Conservation (phyloP, 2,888 invertebrate genomes). For the Neoascia interrupta region DNA sequence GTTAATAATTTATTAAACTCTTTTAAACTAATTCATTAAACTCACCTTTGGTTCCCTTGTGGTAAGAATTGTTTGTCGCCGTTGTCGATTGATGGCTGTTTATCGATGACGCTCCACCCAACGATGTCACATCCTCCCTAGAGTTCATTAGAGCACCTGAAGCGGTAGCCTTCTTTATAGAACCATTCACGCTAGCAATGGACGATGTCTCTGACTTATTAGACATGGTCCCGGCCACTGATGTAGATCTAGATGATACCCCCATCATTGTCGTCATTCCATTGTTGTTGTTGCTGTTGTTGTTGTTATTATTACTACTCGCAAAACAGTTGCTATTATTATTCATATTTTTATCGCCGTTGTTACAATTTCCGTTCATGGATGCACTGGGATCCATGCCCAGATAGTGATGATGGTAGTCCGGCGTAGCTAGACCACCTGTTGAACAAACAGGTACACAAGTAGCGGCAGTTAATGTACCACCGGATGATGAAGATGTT, state of each 20-base stretch:
- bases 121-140: slow-evolving; percentile 76
- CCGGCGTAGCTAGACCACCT: slow-evolving; percentile 51
- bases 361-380: slow-evolving; percentile 53
- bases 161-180: slow-evolving; percentile 67
- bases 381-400: slow-evolving; percentile 34
- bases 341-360: slow-evolving; percentile 34
- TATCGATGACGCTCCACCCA: slow-evolving; percentile 76
- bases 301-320: slow-evolving; percentile 2
- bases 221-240: slow-evolving; percentile 40
- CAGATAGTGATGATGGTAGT: slow-evolving; percentile 57
- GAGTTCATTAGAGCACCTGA: slow-evolving; percentile 72
- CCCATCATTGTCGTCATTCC: slow-evolving; percentile 50
- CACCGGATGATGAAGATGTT: slow-evolving; percentile 53
- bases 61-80: slow-evolving; percentile 38
- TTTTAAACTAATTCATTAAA: no score
- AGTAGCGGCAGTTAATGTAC: slow-evolving; percentile 54
- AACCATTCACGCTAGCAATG: slow-evolving; percentile 70
- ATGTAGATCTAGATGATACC: slow-evolving; percentile 45
- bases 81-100: slow-evolving; percentile 74
- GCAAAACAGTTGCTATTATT: no score
- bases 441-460: slow-evolving; percentile 65
- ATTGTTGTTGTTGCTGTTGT: slow-evolving; percentile 71
- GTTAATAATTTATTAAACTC: no score
- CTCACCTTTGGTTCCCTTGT: slow-evolving; percentile 70
- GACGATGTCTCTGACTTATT: slow-evolving; percentile 71